Evolutionary conservation across 2,797 vertebrate species (phyloP).

Genomic region (Sebastes matsubarae): DNA sequence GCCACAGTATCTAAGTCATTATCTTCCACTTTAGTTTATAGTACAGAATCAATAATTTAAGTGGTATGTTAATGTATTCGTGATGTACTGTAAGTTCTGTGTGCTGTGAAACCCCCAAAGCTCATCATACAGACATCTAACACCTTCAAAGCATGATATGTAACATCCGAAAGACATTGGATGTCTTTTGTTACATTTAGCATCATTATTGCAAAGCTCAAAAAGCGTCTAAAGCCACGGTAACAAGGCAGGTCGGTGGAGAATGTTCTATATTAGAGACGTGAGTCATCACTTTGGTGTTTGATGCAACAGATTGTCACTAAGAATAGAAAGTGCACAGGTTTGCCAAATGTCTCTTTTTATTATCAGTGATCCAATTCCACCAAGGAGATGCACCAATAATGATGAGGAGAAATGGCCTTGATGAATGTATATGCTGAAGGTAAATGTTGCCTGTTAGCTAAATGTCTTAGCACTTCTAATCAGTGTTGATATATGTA

Average conservation of each 20-base stretch:
- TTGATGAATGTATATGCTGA: slow-evolving; percentile 16
- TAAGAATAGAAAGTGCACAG: slow-evolving; percentile 16
- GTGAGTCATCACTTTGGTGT: slow-evolving; percentile 25
- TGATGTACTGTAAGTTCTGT: not conserved
- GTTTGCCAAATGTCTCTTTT: slow-evolving; percentile 37
- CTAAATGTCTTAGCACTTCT: slow-evolving; percentile 10
- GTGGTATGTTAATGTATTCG: not conserved
- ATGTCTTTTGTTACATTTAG: slow-evolving; percentile 10
- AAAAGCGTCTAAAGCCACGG: not conserved
- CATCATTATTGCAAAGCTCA: not conserved
- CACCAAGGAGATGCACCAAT: slow-evolving; percentile 44
- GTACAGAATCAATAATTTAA: not conserved
- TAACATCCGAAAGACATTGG: not conserved
- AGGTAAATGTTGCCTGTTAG: slow-evolving; percentile 43
- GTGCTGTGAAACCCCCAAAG: not conserved
- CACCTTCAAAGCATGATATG: not conserved
- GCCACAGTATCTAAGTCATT: not conserved
- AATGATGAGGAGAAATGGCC: slow-evolving; percentile 52
- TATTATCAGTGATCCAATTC: slow-evolving; percentile 51
- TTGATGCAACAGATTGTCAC: not conserved
- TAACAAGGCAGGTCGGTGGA: not conserved
- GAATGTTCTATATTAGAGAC: slow-evolving; percentile 5
- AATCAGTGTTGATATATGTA: not conserved
- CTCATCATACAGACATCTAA: not conserved
- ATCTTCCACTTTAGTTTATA: not conserved